Evolutionary conservation across 2,888 invertebrate genomes (phyloP), one percentile per base, ranked within the genome.

Genomic region (Polyploca ridens): DNA sequence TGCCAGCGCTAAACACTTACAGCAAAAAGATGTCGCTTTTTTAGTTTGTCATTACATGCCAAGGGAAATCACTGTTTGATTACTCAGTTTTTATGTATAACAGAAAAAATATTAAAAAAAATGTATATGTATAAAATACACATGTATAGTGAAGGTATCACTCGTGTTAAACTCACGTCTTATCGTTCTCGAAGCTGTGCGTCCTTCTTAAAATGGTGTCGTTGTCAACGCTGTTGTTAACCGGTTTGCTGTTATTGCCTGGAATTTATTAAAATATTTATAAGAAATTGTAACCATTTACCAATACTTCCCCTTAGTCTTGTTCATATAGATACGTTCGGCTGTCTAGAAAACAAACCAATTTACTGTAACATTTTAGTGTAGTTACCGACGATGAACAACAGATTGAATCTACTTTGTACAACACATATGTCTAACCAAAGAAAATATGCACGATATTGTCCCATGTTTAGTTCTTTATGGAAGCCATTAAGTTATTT

Each of bases 121-220:
- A 19, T 16, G 14, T 16, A 49, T 49, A 54, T 19, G 16, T 54
- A 54, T 19, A 41, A 41, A 61, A 41, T 16, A 14, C 10, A 38
- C 35, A 35, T 41, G 33, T 35, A 41, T 13, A 1, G 61, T 44
- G 19, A 61, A 19, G n/a, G 16, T 49, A 16, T 49, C 41, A 41
- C 11, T 16, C 60, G 19, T 19, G 38, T 27, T 16, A 61, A 5
- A 54, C 97, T 96, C 94, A 98, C 98, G 97, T 97, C 93, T 97
- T 97, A 88, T 98, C 98, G 82, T 97, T 97, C 89, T 98, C 97
- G 87, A 97, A 97, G 92, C 98, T 98, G 87, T 97, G 97, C 60
- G 97, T 97, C 87, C 98, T 95, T 87, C 97, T 95, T 69, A 98
- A 93, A 73, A 96, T 89, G 8, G 90, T 90, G 63, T 92, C 92